Conservation (phyloP, 2,888 invertebrate species). For the Gonocerus acuteangulatus region DNA sequence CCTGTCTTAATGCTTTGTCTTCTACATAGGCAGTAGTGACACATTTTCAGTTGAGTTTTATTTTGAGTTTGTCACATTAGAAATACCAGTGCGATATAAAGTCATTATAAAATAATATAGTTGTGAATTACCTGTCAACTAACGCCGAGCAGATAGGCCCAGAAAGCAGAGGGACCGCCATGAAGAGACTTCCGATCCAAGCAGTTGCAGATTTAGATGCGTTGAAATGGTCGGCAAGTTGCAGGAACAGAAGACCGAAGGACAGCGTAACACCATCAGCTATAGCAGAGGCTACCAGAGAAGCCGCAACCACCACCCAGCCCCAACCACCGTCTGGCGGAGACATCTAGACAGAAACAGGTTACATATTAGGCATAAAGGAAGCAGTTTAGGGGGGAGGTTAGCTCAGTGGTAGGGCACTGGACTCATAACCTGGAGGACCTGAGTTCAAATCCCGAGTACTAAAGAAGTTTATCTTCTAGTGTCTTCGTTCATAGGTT, state of each 20-base stretch:
- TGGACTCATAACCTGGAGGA: too few species aligned
- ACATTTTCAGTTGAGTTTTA: too few species aligned
- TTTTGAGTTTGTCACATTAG: too few species aligned
- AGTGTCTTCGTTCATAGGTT: too few species aligned
- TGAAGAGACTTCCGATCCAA: conserved; percentile 82
- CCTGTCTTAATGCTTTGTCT: too few species aligned
- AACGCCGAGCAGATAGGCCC: conserved; percentile 78
- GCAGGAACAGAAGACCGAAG: conserved; percentile 80
- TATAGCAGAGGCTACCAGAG: conserved; percentile 77
- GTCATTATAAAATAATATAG: too few species aligned
- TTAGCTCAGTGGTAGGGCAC: too few species aligned
- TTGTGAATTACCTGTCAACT: conserved; percentile 69
- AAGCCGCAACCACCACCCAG: conserved; percentile 81
- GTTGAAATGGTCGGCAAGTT: conserved; percentile 70
- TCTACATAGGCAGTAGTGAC: too few species aligned
- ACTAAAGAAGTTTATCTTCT: too few species aligned
- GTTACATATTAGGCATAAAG: not conserved
- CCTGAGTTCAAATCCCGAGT: too few species aligned
- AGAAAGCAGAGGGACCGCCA: conserved; percentile 76
- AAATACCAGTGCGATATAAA: too few species aligned
- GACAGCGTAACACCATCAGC: conserved; percentile 91
- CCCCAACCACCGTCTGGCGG: conserved; percentile 70
- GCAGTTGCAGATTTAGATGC: conserved; percentile 79
- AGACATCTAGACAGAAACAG: conserved; percentile 4
- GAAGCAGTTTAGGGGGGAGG: too few species aligned